Base-by-base conservation (phyloP, 2,888 invertebrate genomes). In the Drosophila diplacantha region DNA sequence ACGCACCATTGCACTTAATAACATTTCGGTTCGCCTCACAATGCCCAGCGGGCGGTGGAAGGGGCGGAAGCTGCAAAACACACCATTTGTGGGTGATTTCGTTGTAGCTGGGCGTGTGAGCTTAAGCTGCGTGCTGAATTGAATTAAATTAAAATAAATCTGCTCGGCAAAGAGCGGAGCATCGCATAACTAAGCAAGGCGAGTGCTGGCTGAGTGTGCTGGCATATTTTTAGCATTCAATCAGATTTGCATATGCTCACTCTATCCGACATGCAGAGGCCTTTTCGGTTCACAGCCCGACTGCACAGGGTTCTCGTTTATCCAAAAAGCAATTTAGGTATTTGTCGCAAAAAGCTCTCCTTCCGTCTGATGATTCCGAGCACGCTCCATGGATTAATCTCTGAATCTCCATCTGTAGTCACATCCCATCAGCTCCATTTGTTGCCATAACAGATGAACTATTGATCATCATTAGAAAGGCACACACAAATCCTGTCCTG, bases 1-100 rank as follows among this genome's bases (percentile, higher is more conserved):
- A 78, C 81, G 81, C 83, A 72, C 57, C 79, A 70, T 73, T 74
- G 72, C 71, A 69, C 73, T 67, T 73, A 69, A 78, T 72, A 72
- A 67, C 66, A 50, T 72, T 69, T 37, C 31, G 59, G 39, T 38
- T 43, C 34, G 38, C 50, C 53, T 43, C 57, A 57, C 65, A 64
- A 44, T 49, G 50, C 44, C 37, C 58, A 43, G 31, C 22, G 35
- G 41, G 11, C 3, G 11, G 26, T 31, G 35, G 7, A 18, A 9
- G 31, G 24, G 29, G 18, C n/a, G 18, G 16, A 16, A 11, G 5
- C 20, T 26, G 26, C 24, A 31, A 34, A 34, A 22, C 16, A 41
- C 52, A 41, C n/a, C 34, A 52, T 51, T 56, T 32, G 5, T 22
- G 26, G 34, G 26, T 12, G 20, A 22, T 39, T 39, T n/a, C 22